These are phyloP conservation scores for Shargacucullia verbasci DNA, from an alignment of 2,888 invertebrate species.

Conservation along the genomic window DNA sequence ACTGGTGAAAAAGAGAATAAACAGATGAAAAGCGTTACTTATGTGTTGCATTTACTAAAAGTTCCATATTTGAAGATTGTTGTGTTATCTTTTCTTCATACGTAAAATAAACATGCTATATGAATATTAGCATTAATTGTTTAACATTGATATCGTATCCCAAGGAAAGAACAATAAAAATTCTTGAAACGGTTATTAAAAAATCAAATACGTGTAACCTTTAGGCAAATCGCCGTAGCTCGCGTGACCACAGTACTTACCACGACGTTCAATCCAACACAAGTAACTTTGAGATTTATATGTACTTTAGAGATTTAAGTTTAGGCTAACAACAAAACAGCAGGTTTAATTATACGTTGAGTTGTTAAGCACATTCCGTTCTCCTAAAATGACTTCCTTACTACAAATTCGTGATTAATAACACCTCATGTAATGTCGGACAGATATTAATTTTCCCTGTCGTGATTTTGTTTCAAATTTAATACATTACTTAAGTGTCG, in stretches of 20 bases:
- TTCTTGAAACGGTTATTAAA: constrained; percentile 49
- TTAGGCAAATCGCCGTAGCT: constrained; percentile 37
- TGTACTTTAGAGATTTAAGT: constrained; percentile 16
- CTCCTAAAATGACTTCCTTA: constrained; percentile 55
- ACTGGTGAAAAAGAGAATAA: no score
- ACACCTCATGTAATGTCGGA: constrained; percentile 24
- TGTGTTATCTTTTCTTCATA: no score
- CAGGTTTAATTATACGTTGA: constrained; percentile 35
- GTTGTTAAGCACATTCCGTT: constrained; percentile 32
- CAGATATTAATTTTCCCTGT: constrained; percentile 26
- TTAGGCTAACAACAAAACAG: constrained; percentile 22
- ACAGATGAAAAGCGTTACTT: no score
- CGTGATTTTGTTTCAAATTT: constrained; percentile 8
- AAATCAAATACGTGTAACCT: constrained; percentile 54
- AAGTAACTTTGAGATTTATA: constrained; percentile 24
- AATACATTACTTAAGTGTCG: neutral
- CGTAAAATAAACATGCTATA: constrained; percentile 1
- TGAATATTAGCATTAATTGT: constrained; percentile 15
- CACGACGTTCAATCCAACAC: constrained; percentile 14
- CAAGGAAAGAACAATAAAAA: constrained; percentile 40
- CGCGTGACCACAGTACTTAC: constrained; percentile 54
- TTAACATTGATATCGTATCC: constrained; percentile 43
- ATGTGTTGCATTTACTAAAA: no score
- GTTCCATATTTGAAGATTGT: no score
- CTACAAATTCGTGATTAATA: constrained; percentile 53